phyloP scores from a whole-genome alignment of 2,113 vertebrate genomes.

The Speoplatyrhinus poulsoni region DNA sequence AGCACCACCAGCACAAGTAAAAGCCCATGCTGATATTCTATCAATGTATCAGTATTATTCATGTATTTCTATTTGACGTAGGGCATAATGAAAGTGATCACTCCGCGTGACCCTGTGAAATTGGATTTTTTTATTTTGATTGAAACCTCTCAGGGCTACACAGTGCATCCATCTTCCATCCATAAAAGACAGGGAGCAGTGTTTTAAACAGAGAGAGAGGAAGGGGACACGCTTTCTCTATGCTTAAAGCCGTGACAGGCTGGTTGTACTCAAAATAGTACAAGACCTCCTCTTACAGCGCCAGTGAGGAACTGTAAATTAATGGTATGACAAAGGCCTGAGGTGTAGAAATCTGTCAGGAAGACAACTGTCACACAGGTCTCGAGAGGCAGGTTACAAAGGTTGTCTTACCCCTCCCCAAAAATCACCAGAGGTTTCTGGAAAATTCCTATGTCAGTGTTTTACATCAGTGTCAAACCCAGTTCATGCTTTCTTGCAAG shows the following conservation, averaged over 20 bases:
- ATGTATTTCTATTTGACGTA: slow-evolving; percentile 42
- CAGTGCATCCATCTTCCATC: slow-evolving; percentile 19
- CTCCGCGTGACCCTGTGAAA: slow-evolving; percentile 55
- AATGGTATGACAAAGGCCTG: slow-evolving; percentile 53
- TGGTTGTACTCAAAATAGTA: no score
- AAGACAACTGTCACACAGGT: slow-evolving; percentile 43
- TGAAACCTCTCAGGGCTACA: slow-evolving; percentile 40
- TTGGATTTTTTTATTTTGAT: slow-evolving; percentile 56
- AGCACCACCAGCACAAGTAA: slow-evolving; percentile 10
- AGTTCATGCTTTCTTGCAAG: slow-evolving; percentile 10
- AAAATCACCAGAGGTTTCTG: not conserved
- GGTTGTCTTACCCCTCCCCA: slow-evolving; percentile 8
- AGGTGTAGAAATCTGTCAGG: slow-evolving; percentile 19
- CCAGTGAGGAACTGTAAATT: slow-evolving; percentile 19
- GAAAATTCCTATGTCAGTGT: slow-evolving; percentile 12
- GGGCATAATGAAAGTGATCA: slow-evolving; percentile 63
- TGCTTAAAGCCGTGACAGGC: not conserved
- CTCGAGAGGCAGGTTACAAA: slow-evolving; percentile 30
- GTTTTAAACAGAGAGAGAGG: slow-evolving; percentile 9
- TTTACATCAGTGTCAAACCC: slow-evolving; percentile 16
- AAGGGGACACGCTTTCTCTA: not conserved
- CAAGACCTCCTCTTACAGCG: no score
- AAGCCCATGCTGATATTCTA: not conserved
- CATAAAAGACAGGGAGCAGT: slow-evolving; percentile 21
- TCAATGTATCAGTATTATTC: slow-evolving; percentile 22